Evolutionary conservation across 2,888 invertebrate species (phyloP), one percentile per base, ranked within the genome.

Genomic region (Panopea generosa): DNA sequence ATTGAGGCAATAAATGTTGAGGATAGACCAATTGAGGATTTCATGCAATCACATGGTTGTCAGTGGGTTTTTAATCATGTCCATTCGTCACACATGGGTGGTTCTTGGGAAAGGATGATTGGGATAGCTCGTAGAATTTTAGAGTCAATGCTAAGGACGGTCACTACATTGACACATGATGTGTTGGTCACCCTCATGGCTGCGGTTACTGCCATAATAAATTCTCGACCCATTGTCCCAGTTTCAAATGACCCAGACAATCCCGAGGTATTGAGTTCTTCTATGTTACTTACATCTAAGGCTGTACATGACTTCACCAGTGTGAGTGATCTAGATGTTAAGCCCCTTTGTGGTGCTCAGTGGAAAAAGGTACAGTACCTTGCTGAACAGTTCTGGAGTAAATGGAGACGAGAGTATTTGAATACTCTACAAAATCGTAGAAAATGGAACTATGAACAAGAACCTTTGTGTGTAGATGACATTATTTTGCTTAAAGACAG

Each of bases 41-140:
- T 71, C 14, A 27, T 73, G 20, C n/a, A 9, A 45, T 7, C 45
- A 70, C 6, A 53, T 55, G 26, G 45, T 43, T 43, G 38, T 52
- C 18, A 40, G 22, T 24, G 73, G 73, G 77, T 14, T 59, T 26
- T 77, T 73, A 47, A 77, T 66, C 24, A 1, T 7, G 76, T 79
- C 6, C 76, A 82, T 70, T 53, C 77, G 2, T 78, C 83, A 9
- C 83, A 81, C 60, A 78, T 81, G 69, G 82, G 77, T 2, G 79
- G 82, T 20, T 69, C 59, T 9, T 75, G 75, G 72, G 75, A 78
- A 40, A 38, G 77, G 2, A 56, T 82, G 62, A 78, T 78, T 18
- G 80, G 77, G 11, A 22, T 71, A 0, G 50, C 49, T 0, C 27
- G 68, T 0, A 33, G 74, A 38, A 75, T 78, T 22, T 56, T 82